Conservation (phyloP, 2,113 vertebrate species). For the Rhinopomastus cyanomelas region DNA sequence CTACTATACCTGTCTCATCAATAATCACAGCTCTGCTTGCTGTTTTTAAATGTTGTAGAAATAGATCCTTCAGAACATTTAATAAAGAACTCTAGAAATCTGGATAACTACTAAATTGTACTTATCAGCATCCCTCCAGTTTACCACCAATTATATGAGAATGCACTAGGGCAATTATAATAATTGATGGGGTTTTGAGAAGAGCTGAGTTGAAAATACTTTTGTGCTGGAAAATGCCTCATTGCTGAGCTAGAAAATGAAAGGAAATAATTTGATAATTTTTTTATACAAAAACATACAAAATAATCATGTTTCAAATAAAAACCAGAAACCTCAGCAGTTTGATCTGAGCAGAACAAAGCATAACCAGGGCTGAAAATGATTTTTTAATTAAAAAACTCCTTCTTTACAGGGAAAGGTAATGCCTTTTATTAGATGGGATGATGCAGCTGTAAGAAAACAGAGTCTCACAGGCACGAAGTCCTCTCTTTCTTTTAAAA, state of each 20-base stretch:
- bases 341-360: not conserved
- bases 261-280: not conserved
- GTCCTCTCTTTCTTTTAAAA: not conserved
- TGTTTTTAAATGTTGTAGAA: not conserved
- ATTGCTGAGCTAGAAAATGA: not conserved
- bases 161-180: not conserved
- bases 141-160: not conserved
- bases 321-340: not conserved
- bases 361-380: not conserved
- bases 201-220: not conserved
- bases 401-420: not conserved
- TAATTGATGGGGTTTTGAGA: not conserved
- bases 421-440: not conserved
- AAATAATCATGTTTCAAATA: not conserved
- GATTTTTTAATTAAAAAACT: too few species aligned
- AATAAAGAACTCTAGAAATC: not conserved
- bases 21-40: not conserved
- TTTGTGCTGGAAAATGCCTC: not conserved
- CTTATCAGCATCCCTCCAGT: not conserved
- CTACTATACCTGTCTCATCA: not conserved
- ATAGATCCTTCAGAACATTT: not conserved
- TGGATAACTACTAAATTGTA: not conserved
- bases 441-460: not conserved
- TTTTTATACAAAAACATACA: not conserved
- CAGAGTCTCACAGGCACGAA: not conserved